Evolutionary conservation across 1,140 invertebrate genomes (phyloP).

Genomic region (Caenorhabditis remanei): DNA sequence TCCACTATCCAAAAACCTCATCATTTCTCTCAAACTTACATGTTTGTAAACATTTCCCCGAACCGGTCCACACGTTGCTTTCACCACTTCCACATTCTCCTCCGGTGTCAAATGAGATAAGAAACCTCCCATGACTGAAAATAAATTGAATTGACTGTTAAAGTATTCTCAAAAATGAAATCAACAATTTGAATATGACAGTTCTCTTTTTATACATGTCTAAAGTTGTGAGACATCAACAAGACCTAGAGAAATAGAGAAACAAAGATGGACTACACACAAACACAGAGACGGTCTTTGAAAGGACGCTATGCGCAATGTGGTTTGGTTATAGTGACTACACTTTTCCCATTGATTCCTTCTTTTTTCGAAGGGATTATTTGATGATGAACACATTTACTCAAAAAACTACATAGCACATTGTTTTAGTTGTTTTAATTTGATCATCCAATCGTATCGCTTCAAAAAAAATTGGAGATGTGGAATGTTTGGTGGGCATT

Average conservation of each 20-base stretch:
- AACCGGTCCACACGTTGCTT: conserved; percentile 15
- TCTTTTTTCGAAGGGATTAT: background rate
- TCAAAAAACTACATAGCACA: too few species aligned
- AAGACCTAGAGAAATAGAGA: background rate
- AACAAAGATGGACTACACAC: background rate
- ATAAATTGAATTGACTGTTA: background rate
- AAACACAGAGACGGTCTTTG: background rate
- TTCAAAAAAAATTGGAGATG: too few species aligned
- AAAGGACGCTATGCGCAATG: background rate
- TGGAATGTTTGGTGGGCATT: too few species aligned
- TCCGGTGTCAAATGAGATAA: conserved; percentile 37
- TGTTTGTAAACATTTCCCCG: conserved; percentile 32
- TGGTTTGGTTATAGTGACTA: background rate
- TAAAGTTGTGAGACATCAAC: background rate
- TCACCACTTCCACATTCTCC: conserved; percentile 26
- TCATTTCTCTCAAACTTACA: background rate
- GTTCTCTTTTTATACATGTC: background rate
- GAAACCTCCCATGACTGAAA: conserved; percentile 43
- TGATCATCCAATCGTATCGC: too few species aligned
- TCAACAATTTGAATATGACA: background rate
- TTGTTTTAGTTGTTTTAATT: too few species aligned
- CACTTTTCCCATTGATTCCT: background rate
- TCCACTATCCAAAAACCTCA: too few species aligned
- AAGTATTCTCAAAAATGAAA: background rate
- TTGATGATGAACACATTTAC: background rate